Conservation (phyloP, 2,888 invertebrate species). For the Macropis europaea region DNA sequence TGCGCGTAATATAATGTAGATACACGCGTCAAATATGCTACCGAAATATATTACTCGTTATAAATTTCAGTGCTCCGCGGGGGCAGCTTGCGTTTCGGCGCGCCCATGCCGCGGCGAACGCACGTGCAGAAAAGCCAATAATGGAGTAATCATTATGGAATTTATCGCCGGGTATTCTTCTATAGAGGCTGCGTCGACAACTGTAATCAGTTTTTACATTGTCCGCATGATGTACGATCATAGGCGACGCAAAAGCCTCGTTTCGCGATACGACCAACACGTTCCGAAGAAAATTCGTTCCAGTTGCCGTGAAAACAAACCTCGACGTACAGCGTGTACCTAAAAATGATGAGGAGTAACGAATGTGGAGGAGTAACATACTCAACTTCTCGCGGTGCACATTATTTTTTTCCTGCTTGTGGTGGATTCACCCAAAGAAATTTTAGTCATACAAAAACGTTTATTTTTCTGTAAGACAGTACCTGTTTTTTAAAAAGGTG, state of each 20-base stretch:
- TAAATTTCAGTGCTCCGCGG: constrained; percentile 4
- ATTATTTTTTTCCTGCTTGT: no score
- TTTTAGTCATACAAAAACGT: no score
- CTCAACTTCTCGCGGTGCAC: no score
- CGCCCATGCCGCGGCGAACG: not conserved
- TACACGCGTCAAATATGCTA: constrained; percentile 30
- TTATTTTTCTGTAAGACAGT: no score
- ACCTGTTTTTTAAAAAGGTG: no score
- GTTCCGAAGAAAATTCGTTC: not conserved
- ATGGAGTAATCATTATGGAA: constrained; percentile 25
- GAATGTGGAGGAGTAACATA: no score
- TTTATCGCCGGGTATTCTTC: constrained; percentile 4
- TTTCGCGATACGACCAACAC: not conserved
- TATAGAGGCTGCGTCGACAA: not conserved
- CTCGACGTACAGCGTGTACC: no score
- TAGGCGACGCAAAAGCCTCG: not conserved
- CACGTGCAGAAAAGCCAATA: constrained; percentile 18
- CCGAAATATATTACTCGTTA: constrained; percentile 29
- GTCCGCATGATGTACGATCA: not conserved
- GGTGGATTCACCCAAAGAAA: no score
- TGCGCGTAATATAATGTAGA: constrained; percentile 18
- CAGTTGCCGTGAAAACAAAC: no score
- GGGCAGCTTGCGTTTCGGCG: not conserved
- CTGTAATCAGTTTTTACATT: constrained; percentile 22
- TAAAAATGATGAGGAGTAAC: no score